Evolutionary conservation across 2,888 invertebrate genomes (phyloP), one percentile per base, ranked within the genome.

Genomic region (Hypolimnas misippus): DNA sequence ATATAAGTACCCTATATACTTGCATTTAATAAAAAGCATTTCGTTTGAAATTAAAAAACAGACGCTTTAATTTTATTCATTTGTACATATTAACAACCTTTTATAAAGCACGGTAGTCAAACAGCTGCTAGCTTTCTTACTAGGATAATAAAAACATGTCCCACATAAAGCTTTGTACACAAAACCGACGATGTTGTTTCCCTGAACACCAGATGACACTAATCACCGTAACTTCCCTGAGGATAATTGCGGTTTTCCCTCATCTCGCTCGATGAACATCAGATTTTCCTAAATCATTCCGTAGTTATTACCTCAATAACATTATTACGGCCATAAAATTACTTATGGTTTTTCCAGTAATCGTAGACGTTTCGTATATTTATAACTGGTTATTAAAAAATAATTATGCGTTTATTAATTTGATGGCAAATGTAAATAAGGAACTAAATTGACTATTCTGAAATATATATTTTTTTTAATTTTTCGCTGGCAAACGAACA

Each of bases 241-340:
- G 60, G 57, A 61, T 29, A 53, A 46, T 50, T 66, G 63, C 21
- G 68, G 68, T 68, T 68, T 66, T 63, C 63, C 68, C 42, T 35
- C 53, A 53, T 21, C 38, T 44, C 19, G 12, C 25, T 35, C 8
- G 8, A 31, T 16, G 14, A 29, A 46, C 29, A 53, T 33, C 42
- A n/a, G n/a, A 51, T 51, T 58, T 46, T 21, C 46, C 21, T 46
- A 25, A 25, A 17, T 42, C 52, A 44, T 50, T 17, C 3, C 35
- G 7, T 50, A 57, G 42, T 57, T 19, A 19, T 57, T 14, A 49
- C 31, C 5, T 52, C 25, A 16, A 44, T 52, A 35, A 49, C 25
- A 21, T 8, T 21, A 56, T 56, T n/a, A 44, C 17, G 1, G 7
- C 17, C 8, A 33, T 12, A 3, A 17, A 8, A 8, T 42, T 19